Conservation (phyloP, 2,113 vertebrate genomes). For the Carassius auratus region DNA sequence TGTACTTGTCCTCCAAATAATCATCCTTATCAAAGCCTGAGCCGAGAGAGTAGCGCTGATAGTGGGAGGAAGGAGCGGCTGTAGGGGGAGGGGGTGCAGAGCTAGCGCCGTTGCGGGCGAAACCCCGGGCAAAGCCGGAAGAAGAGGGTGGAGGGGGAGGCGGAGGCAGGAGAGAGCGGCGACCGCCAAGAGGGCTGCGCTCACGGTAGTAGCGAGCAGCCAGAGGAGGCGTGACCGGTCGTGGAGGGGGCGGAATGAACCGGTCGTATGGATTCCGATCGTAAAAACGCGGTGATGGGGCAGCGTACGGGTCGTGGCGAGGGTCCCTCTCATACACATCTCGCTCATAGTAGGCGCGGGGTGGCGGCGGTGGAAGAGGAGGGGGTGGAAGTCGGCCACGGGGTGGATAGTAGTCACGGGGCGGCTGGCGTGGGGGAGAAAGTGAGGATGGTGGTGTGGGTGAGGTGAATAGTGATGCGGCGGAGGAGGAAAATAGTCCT, state of each 20-base stretch:
- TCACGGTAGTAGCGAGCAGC: constrained; percentile 66
- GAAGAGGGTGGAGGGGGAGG: constrained; percentile 61
- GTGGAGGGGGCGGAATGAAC: constrained; percentile 57
- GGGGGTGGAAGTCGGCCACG: constrained; percentile 61
- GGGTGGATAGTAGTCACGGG: constrained; percentile 55
- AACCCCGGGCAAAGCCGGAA: constrained; percentile 59
- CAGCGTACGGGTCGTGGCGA: constrained; percentile 67
- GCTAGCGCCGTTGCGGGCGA: constrained; percentile 51
- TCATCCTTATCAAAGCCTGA: constrained; percentile 71
- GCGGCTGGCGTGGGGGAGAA: constrained; percentile 56
- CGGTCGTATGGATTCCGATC: constrained; percentile 67
- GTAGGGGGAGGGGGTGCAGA: constrained; percentile 54
- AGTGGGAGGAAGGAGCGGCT: constrained; percentile 50
- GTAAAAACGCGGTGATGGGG: constrained; percentile 56
- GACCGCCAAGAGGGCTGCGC: constrained; percentile 68
- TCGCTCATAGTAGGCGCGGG: constrained; percentile 65
- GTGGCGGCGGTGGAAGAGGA: constrained; percentile 58
- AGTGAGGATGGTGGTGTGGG: constrained; percentile 55
- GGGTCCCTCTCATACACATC: constrained; percentile 66
- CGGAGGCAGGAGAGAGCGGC: constrained; percentile 63
- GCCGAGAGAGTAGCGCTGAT: constrained; percentile 66
- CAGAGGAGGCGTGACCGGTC: constrained; percentile 57
- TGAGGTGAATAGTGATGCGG: constrained; percentile 59
- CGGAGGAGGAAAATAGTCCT: constrained; percentile 57
- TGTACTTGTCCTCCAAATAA: constrained; percentile 73